Conservation (phyloP, 2,113 vertebrate genomes). For the Chloroceryle aenea region DNA sequence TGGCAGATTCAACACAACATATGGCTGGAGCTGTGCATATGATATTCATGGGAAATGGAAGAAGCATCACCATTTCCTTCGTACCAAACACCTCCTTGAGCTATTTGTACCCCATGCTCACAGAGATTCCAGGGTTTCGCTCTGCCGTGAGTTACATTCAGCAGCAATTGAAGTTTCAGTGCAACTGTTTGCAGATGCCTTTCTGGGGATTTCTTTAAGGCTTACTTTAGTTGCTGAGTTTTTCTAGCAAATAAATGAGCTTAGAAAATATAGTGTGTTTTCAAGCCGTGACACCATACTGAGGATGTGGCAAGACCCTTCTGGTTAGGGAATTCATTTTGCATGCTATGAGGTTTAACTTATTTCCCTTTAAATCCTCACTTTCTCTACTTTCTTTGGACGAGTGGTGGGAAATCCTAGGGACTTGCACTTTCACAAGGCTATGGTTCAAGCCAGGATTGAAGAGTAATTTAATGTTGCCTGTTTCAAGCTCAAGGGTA, state of each 20-base stretch:
- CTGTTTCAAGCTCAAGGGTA: neutral
- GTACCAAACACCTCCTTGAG: constrained; percentile 73
- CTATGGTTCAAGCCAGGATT: neutral
- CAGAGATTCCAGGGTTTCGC: constrained; percentile 47
- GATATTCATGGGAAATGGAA: constrained; percentile 80
- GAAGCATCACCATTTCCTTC: constrained; percentile 68
- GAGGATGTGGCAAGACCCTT: constrained; percentile 48
- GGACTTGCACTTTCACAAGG: neutral
- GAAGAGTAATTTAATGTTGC: neutral
- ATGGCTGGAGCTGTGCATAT: constrained; percentile 76
- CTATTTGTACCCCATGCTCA: constrained; percentile 56
- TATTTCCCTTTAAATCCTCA: constrained; percentile 54
- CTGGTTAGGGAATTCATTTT: constrained; percentile 51
- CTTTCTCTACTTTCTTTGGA: constrained; percentile 29
- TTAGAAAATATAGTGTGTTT: constrained; percentile 49
- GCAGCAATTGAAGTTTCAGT: constrained; percentile 49
- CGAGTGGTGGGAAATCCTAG: neutral
- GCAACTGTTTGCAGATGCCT: constrained; percentile 65
- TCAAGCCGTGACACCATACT: constrained; percentile 28
- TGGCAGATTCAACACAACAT: constrained; percentile 72
- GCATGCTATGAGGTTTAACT: constrained; percentile 50
- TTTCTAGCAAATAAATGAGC: constrained; percentile 39
- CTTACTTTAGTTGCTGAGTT: neutral
- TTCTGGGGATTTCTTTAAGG: constrained; percentile 36
- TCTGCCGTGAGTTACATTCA: constrained; percentile 55